Base-by-base conservation (phyloP, 2,113 vertebrate genomes). In the Cranoglanis bouderius region DNA sequence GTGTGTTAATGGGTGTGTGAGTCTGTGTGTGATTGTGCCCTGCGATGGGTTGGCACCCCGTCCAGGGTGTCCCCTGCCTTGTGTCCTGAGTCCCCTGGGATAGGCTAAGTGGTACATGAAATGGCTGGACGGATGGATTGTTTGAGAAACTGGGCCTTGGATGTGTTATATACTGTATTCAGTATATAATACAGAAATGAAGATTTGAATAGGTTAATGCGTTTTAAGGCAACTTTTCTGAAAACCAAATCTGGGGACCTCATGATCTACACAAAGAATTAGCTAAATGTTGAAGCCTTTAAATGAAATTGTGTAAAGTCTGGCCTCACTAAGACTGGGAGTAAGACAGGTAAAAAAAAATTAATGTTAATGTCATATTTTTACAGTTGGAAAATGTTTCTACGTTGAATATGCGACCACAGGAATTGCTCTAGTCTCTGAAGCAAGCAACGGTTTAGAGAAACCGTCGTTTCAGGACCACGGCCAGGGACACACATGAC, bases 401-500 rank as follows among this genome's bases (percentile, higher is more conserved):
- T n/a, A 49, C 26, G n/a, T 78, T 6, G 7, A 14, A 55, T 32
- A 81, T 55, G 49, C n/a, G 55, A 81, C 43, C 75, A 29, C 24
- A 29, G 12, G 4, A 4, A 49, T n/a, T 43, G 72, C 21, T 74
- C 4, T 46, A 46, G 74, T 46, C 24, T 75, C 72, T 74, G 19
- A 75, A 72, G 29, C 43, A 29, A 24, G 24, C 10, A 77, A 49
- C 43, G 38, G 35, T 57, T 24, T 4, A 24, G n/a, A 35, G 32
- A 32, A 57, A 40, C 21, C 26, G 19, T 16, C 13, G 13, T 61
- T 89, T 87, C 84, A 92, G 74, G 49, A 87, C 82, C 86, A 86
- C 24, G 88, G 83, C 74, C 67, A 90, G 86, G 14, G 74, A 59
- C 74, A 87, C 1, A 4, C 16, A 21, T 63, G 14, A 32, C 16